A percentile compares a stretch with the other conserved stretches of the same genome.
phyloP scores from a whole-genome alignment of 2,888 invertebrate species.

The Heterodera filipjevi region DNA sequence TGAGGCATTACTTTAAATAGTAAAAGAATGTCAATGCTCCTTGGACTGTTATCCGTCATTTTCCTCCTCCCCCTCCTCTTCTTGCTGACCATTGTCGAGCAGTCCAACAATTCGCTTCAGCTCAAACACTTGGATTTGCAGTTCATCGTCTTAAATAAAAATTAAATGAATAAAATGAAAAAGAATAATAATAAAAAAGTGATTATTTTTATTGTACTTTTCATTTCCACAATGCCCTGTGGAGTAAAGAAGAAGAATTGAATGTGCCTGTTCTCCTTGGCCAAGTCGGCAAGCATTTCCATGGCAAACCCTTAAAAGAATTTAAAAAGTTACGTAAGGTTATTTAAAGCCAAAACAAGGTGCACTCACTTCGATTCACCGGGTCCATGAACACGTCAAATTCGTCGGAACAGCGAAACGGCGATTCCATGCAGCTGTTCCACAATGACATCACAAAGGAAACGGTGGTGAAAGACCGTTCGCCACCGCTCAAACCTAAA shows the following conservation, averaged over 20 bases:
- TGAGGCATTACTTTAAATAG: too few species aligned
- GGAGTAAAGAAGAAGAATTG: conserved; percentile 64
- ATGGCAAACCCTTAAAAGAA: conserved; percentile 37
- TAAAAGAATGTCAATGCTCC: too few species aligned
- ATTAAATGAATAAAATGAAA: background rate
- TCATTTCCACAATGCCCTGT: conserved; percentile 57
- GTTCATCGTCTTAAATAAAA: background rate
- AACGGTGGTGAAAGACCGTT: conserved; percentile 86
- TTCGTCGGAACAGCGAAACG: conserved; percentile 89
- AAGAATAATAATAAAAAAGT: background rate
- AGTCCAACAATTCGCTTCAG: conserved; percentile 23
- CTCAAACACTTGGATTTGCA: conserved; percentile 10
- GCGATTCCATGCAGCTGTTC: conserved; percentile 82
- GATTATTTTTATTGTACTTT: too few species aligned
- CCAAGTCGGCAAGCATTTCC: conserved; percentile 57
- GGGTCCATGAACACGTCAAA: conserved; percentile 88
- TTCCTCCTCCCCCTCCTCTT: conserved; percentile 1
- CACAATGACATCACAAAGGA: conserved; percentile 89
- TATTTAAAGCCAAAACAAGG: background rate
- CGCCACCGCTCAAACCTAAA: conserved; percentile 84
- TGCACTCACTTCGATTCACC: conserved; percentile 47
- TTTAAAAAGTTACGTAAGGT: background rate
- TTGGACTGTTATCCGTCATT: too few species aligned
- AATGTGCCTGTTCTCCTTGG: conserved; percentile 50
- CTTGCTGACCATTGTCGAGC: background rate